Evolutionary conservation across 2,888 invertebrate species (phyloP), one percentile per base, ranked within the genome.

Genomic region (Papilio demoleus): DNA sequence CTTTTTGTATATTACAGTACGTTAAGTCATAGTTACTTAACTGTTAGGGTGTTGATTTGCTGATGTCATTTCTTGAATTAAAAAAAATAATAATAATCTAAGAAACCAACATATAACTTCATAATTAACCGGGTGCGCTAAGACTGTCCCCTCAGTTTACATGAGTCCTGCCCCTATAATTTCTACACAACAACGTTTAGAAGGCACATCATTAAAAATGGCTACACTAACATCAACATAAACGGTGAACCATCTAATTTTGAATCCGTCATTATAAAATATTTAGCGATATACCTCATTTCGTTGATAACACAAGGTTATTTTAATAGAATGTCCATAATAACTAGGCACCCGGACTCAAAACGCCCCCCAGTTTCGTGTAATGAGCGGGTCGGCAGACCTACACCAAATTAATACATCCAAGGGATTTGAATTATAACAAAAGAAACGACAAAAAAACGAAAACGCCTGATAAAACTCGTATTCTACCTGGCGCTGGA

Each of bases 211-310:
- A 88, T 88, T 86, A 86, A 68, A 74, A 71, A 69, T 75, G 76
- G 79, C 80, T 82, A 77, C 79, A 78, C 78, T 81, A 82, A 81
- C 79, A 81, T 81, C 81, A 76, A 78, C 76, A 75, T 84, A 88
- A 88, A 86, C 80, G 86, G 79, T 83, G 79, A 82, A 81, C 85
- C 81, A 83, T 83, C 81, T 82, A 81, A 86, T 85, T 87, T 82
- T 76, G 75, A 79, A 77, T 81, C 84, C 83, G 78, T 87, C 86
- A 92, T 92, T 92, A 92, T 86, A 92, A 92, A 92, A 92, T 92
- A 92, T 92, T 92, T 92, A 92, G 91, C 92, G 88, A 89, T 88
- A 83, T 84, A 86, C 84, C 90, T 88, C 90, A 92, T 92, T 92
- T 90, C 76, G 81, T 87, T 89, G 91, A 92, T 89, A 87, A 90